Conservation (phyloP, 2,797 vertebrate species). For the Bovichtus diacanthus region DNA sequence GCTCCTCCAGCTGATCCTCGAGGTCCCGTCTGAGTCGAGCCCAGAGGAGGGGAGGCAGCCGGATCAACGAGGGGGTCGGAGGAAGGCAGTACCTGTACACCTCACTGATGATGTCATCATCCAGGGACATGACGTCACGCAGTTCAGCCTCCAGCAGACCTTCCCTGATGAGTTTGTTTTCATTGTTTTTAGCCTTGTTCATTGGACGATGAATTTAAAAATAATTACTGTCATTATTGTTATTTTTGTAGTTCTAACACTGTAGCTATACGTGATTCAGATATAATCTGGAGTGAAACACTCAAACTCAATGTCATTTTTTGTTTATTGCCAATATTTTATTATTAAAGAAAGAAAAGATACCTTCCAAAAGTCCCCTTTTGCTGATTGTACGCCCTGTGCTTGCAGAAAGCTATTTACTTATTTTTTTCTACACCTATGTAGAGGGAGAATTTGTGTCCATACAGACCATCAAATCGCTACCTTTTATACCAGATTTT, state of each 20-base stretch:
- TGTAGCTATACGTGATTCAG: not conserved
- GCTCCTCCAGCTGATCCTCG: constrained; percentile 79
- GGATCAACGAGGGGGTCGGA: constrained; percentile 80
- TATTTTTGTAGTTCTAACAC: not conserved
- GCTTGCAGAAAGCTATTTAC: not conserved
- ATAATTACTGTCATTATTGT: not conserved
- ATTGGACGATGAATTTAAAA: not conserved
- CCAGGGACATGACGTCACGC: constrained; percentile 88
- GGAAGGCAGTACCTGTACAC: constrained; percentile 84
- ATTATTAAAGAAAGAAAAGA: not conserved
- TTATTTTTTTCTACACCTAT: not conserved
- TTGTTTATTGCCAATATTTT: not conserved
- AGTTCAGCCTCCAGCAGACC: constrained; percentile 89
- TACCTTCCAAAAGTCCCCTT: not conserved
- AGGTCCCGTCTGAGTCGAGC: constrained; percentile 83
- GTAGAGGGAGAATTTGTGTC: not conserved
- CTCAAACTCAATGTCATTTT: not conserved
- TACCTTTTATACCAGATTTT: not conserved
- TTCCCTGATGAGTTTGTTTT: constrained; percentile 72
- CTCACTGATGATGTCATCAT: constrained; percentile 86
- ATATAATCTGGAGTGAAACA: no score
- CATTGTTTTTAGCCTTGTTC: not conserved
- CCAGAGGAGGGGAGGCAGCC: constrained; percentile 87
- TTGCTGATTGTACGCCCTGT: not conserved
- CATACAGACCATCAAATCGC: not conserved